These are phyloP conservation scores for Diacarnus erythraeanus DNA, from an alignment of 37 sponge, comb jelly and placozoan genomes.

Conservation along the genomic window DNA sequence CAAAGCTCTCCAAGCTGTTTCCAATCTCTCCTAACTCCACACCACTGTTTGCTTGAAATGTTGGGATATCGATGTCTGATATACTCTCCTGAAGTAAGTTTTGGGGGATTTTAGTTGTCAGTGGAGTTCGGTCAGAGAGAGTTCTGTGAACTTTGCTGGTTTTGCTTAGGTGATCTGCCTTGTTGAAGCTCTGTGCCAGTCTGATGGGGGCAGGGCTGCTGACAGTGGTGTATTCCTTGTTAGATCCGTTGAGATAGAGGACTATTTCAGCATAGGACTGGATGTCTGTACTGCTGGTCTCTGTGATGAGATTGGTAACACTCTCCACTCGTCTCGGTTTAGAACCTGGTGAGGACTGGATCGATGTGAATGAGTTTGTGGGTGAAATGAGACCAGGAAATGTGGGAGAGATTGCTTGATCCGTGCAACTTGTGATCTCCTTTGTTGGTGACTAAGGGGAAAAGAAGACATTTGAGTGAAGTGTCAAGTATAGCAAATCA, in stretches of 20 bases:
- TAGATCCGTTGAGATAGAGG: conserved; percentile 11
- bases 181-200: not conserved
- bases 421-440: not conserved
- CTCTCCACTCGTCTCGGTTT: conserved; percentile 5
- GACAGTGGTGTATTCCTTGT: not conserved
- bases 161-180: not conserved
- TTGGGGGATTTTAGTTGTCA: not conserved
- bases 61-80: not conserved
- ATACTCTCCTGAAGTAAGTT: not conserved
- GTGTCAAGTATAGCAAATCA: too few relatives aligned
- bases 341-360: not conserved
- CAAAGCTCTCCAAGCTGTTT: not conserved
- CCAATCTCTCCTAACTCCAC: not conserved
- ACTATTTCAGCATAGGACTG: conserved; percentile 21
- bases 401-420: not conserved
- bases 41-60: not conserved
- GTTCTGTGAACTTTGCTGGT: not conserved
- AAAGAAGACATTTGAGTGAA: too few relatives aligned
- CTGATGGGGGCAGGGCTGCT: not conserved
- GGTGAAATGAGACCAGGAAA: not conserved
- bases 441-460: too few relatives aligned
- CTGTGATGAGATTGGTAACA: conserved; percentile 7
- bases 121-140: conserved; percentile 8
- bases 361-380: not conserved
- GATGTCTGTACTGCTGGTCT: not conserved